These are phyloP conservation scores for Mormoops blainvillei DNA, from an alignment of 2,113 vertebrate species.

Conservation along the genomic window DNA sequence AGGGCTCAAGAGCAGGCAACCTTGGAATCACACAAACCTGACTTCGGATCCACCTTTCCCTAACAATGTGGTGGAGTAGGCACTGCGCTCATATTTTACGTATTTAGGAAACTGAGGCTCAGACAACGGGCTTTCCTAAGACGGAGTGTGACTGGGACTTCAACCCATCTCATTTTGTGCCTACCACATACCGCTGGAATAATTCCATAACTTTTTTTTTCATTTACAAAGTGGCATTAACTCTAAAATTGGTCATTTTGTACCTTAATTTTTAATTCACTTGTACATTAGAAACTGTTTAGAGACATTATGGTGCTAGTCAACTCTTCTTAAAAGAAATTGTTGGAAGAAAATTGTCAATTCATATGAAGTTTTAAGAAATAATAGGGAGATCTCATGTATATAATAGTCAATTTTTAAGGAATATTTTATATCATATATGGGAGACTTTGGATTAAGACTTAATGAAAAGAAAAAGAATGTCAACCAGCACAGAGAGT, in stretches of 20 bases:
- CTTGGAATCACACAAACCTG: neutral
- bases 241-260: neutral
- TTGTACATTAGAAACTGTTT: neutral
- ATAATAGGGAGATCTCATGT: neutral
- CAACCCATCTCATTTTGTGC: neutral
- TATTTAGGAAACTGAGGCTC: neutral
- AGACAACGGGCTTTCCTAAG: neutral
- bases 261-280: neutral
- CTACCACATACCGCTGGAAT: neutral
- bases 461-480: neutral
- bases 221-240: neutral
- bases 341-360: neutral
- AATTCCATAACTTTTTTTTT: neutral
- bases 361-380: neutral
- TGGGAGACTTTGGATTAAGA: neutral
- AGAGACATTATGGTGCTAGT: neutral
- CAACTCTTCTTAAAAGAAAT: neutral
- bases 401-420: neutral
- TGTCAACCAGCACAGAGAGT: neutral
- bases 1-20: neutral
- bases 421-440: neutral
- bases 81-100: neutral
- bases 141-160: neutral
- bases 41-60: neutral
- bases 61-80: neutral